These are phyloP conservation scores for Ctenopoma multispine DNA, from an alignment of 2,797 vertebrate species.

Conservation along the genomic window DNA sequence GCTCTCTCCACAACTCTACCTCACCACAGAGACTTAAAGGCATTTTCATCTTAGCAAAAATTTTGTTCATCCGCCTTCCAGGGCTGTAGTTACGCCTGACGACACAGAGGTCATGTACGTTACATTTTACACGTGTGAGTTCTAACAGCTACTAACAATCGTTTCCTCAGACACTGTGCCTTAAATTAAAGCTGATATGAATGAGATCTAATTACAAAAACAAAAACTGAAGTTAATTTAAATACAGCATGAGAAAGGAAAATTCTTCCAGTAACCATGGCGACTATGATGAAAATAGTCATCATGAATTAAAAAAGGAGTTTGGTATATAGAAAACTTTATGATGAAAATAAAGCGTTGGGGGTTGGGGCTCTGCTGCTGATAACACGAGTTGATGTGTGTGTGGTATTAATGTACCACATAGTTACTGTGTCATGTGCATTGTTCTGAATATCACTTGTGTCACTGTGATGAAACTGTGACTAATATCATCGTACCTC, in stretches of 20 bases:
- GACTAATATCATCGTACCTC: conserved; percentile 59
- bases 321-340: too few relatives aligned
- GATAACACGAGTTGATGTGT: conserved; percentile 19
- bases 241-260: background rate
- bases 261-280: background rate
- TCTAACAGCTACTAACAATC: background rate
- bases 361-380: background rate
- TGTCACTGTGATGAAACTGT: conserved; percentile 51
- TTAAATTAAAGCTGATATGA: too few relatives aligned
- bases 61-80: too few relatives aligned
- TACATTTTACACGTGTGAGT: background rate
- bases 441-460: conserved; percentile 35
- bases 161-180: too few relatives aligned
- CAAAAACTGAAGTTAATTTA: too few relatives aligned
- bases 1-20: conserved; percentile 16
- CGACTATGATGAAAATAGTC: background rate
- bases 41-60: background rate
- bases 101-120: background rate
- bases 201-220: background rate
- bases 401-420: conserved; percentile 28
- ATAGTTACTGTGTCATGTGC: conserved; percentile 44
- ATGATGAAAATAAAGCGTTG: too few relatives aligned
- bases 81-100: background rate
- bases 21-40: background rate
- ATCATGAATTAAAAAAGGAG: too few relatives aligned